phyloP scores from a whole-genome alignment of 2,113 vertebrate species.

The Anhinga rufa region DNA sequence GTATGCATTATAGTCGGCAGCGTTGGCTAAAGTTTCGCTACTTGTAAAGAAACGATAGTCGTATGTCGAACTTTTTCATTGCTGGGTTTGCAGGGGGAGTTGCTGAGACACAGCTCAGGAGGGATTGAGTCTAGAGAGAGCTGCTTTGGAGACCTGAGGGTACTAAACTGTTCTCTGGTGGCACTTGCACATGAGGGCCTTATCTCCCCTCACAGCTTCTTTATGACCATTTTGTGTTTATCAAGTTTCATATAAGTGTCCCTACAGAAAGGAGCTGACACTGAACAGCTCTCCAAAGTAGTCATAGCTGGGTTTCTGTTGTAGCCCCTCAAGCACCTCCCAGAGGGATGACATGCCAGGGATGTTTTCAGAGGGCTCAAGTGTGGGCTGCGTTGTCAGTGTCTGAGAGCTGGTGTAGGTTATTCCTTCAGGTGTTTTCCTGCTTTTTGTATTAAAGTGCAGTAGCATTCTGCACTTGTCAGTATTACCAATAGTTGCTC shows the following conservation, averaged over 20 bases:
- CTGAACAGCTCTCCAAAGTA: not conserved
- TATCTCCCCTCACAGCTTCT: not conserved
- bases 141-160: not conserved
- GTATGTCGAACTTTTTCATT: not conserved
- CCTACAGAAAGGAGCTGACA: not conserved
- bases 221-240: not conserved
- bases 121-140: not conserved
- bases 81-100: not conserved
- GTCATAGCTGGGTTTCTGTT: not conserved
- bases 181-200: accelerated
- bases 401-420: not conserved
- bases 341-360: not conserved
- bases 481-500: not conserved
- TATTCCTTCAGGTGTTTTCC: not conserved
- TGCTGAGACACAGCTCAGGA: not conserved
- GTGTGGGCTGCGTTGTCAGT: accelerated
- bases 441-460: not conserved
- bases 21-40: not conserved
- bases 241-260: not conserved
- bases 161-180: not conserved
- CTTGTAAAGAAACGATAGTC: not conserved
- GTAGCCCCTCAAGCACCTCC: not conserved
- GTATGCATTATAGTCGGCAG: not conserved
- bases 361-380: not conserved
- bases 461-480: not conserved